phyloP scores from a whole-genome alignment of 1,140 invertebrate genomes.

The Sesamia nonagrioides region DNA sequence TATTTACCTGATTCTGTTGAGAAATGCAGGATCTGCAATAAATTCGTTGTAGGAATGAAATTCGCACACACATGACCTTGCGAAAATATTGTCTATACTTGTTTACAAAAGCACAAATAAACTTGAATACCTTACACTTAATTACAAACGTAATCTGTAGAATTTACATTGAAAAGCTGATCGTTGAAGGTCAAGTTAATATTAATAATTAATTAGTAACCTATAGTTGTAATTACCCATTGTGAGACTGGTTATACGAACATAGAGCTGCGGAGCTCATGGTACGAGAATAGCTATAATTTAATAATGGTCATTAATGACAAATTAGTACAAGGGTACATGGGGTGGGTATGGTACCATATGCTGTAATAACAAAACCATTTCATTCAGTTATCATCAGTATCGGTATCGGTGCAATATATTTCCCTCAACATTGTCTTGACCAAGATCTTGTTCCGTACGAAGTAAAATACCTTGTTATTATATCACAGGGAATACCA shows the following conservation, averaged over 20 bases:
- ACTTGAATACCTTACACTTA: conserved; percentile 45
- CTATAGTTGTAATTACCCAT: conserved; percentile 39
- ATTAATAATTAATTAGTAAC: conserved; percentile 52
- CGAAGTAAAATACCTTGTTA: neutral
- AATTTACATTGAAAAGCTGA: conserved; percentile 59
- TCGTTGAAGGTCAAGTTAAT: conserved; percentile 62
- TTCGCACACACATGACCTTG: conserved; percentile 22
- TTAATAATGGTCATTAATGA: conserved; percentile 2
- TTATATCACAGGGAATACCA: neutral
- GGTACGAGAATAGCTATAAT: neutral
- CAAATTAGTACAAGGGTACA: conserved; percentile 32
- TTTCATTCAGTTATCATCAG: conserved; percentile 1
- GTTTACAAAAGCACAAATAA: conserved; percentile 47
- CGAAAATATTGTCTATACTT: conserved; percentile 28
- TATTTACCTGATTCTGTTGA: neutral
- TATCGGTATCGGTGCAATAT: neutral
- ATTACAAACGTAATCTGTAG: conserved; percentile 47
- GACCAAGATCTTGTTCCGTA: neutral
- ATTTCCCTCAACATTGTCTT: neutral
- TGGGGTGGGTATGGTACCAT: neutral
- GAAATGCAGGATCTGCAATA: neutral
- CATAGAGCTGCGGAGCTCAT: neutral
- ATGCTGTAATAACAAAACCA: neutral
- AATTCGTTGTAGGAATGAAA: neutral
- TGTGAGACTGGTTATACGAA: conserved; percentile 25